phyloP scores from a whole-genome alignment of 2,888 invertebrate species.

The Drosophila emarginata region DNA sequence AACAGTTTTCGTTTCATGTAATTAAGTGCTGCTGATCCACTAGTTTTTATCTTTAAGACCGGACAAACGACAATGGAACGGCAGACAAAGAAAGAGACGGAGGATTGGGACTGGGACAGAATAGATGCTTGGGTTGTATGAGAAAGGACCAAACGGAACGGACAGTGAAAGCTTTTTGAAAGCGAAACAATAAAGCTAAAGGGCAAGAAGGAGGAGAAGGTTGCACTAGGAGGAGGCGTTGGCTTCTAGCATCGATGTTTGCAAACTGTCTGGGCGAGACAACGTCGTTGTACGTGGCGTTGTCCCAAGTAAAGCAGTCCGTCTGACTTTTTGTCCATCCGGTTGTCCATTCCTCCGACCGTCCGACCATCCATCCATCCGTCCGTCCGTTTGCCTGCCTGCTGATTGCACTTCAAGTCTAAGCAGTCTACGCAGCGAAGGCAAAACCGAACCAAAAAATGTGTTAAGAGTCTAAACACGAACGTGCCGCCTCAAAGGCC shows the following conservation, averaged over 20 bases:
- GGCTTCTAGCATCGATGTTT: constrained; percentile 46
- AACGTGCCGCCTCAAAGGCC: constrained; percentile 74
- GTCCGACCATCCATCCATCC: constrained; percentile 1
- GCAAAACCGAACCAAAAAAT: constrained; percentile 62
- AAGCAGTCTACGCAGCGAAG: constrained; percentile 31
- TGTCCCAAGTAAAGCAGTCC: neutral
- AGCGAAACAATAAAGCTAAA: constrained; percentile 35
- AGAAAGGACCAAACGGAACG: constrained; percentile 10
- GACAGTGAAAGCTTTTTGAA: constrained; percentile 58
- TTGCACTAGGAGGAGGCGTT: neutral
- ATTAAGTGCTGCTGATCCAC: constrained; percentile 77
- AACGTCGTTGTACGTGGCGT: constrained; percentile 57
- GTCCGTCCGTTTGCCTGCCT: constrained; percentile 23
- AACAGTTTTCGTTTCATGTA: constrained; percentile 77
- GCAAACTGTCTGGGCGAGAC: constrained; percentile 76
- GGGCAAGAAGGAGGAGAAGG: neutral
- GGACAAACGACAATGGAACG: neutral
- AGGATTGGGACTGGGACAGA: constrained; percentile 1
- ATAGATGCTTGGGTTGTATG: neutral
- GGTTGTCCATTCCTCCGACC: neutral
- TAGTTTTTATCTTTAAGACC: constrained; percentile 66
- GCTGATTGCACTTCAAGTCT: constrained; percentile 64
- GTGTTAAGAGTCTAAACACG: constrained; percentile 75
- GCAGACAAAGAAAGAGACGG: neutral
- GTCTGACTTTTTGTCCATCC: neutral